Evolutionary conservation across 2,797 vertebrate genomes (phyloP).

Genomic region (Poeciliopsis paucimaculata): DNA sequence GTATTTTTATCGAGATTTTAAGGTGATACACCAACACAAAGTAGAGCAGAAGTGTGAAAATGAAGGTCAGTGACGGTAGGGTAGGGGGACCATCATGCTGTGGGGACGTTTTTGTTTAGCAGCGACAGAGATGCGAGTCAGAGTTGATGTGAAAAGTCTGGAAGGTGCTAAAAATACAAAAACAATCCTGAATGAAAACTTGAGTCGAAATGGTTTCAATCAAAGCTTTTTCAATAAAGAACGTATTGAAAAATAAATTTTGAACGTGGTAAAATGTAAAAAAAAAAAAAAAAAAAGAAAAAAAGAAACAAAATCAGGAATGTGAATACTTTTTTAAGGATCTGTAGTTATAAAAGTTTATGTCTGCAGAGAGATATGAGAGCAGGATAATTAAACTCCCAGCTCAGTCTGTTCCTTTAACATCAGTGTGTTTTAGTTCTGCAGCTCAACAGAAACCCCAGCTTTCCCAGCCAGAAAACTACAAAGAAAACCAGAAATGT

Average conservation of each 20-base stretch:
- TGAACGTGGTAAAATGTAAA: neutral
- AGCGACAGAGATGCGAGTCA: neutral
- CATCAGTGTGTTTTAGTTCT: constrained; percentile 13
- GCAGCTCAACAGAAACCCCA: constrained; percentile 5
- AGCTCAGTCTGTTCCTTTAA: neutral
- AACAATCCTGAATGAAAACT: neutral
- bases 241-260: too few relatives aligned
- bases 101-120: neutral
- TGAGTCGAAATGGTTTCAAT: neutral
- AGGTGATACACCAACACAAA: neutral
- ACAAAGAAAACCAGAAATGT: constrained; percentile 4
- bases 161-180: neutral
- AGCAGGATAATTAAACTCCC: neutral
- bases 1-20: neutral
- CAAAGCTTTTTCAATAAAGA: neutral
- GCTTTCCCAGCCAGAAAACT: constrained; percentile 24
- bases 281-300: neutral
- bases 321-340: neutral
- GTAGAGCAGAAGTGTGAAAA: neutral
- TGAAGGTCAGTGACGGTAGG: neutral
- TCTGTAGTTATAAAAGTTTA: neutral
- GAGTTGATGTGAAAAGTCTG: neutral
- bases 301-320: neutral
- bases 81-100: neutral
- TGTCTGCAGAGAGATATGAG: constrained; percentile 1